Percentiles rank a stretch among this genome's conserved stretches.
These are phyloP conservation scores for Anoplopoma fimbria DNA, from an alignment of 2,113 vertebrate species.

Conservation along the genomic window DNA sequence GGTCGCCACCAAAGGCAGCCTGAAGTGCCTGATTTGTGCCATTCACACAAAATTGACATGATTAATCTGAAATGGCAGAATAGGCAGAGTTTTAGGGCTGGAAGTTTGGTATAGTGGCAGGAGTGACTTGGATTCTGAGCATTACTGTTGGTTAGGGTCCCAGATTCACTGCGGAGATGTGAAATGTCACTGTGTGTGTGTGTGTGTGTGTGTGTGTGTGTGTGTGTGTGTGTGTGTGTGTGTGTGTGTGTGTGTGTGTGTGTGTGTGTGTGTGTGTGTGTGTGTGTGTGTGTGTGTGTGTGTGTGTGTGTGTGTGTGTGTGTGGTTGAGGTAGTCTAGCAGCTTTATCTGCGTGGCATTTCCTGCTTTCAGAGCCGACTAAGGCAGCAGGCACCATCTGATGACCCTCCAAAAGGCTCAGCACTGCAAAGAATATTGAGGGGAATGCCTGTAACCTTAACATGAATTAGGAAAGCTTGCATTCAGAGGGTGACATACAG, in stretches of 20 bases:
- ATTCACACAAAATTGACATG: constrained; percentile 57
- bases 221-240: constrained; percentile 20
- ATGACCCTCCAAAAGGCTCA: constrained; percentile 72
- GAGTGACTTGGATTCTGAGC: constrained; percentile 51
- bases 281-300: constrained; percentile 51
- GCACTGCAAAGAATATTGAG: constrained; percentile 60
- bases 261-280: constrained; percentile 49
- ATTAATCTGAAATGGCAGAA: constrained; percentile 50
- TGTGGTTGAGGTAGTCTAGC: constrained; percentile 20
- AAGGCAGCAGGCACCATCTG: constrained; percentile 59
- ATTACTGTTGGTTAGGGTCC: constrained; percentile 59
- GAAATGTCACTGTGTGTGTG: constrained; percentile 76
- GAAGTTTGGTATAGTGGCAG: constrained; percentile 47
- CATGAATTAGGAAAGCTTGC: constrained; percentile 59
- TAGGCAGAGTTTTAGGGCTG: constrained; percentile 14
- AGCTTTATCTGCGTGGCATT: constrained; percentile 82
- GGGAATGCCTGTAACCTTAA: constrained; percentile 69
- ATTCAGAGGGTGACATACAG: constrained; percentile 42
- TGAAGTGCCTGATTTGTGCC: constrained; percentile 37
- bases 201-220: constrained; percentile 53
- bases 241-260: constrained; percentile 50
- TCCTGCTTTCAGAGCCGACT: constrained; percentile 62
- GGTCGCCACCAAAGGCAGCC: constrained; percentile 56
- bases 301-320: too few relatives aligned
- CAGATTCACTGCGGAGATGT: constrained; percentile 62